These are phyloP conservation scores for Corbicula japonica DNA, from an alignment of 2,888 invertebrate species.

Conservation along the genomic window DNA sequence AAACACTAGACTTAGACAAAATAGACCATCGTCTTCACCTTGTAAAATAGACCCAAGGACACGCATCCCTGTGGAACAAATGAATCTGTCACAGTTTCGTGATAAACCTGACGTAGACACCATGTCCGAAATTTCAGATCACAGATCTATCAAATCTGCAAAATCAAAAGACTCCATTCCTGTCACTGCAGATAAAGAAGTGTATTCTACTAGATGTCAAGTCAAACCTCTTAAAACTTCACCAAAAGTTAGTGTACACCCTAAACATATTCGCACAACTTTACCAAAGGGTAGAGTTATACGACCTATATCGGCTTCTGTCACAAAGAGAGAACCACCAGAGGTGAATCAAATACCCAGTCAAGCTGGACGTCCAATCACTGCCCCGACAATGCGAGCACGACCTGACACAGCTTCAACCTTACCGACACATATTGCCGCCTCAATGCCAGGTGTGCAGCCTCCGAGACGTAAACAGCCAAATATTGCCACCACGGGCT, in stretches of 20 bases:
- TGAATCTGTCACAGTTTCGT: slow-evolving; percentile 74
- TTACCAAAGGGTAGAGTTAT: slow-evolving; percentile 80
- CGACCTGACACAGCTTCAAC: slow-evolving; percentile 69
- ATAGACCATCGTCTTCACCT: slow-evolving; percentile 84
- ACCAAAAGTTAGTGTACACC: slow-evolving; percentile 75
- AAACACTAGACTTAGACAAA: slow-evolving; percentile 48
- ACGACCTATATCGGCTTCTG: slow-evolving; percentile 80
- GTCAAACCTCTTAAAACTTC: slow-evolving; percentile 70
- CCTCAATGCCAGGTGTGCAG: slow-evolving; percentile 72
- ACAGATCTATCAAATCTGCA: slow-evolving; percentile 72
- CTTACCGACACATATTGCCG: slow-evolving; percentile 71
- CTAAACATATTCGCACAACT: slow-evolving; percentile 77
- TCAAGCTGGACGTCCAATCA: slow-evolving; percentile 69
- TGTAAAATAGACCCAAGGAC: slow-evolving; percentile 83
- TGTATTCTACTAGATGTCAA: slow-evolving; percentile 74
- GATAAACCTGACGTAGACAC: slow-evolving; percentile 65
- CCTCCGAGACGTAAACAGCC: slow-evolving; percentile 59
- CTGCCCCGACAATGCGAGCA: slow-evolving; percentile 66
- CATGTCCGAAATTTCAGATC: slow-evolving; percentile 75
- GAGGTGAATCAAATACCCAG: slow-evolving; percentile 21
- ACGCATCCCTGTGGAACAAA: slow-evolving; percentile 79
- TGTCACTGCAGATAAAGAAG: slow-evolving; percentile 72
- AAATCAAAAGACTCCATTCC: slow-evolving; percentile 68
- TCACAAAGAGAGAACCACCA: slow-evolving; percentile 63
- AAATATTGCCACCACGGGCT: slow-evolving; percentile 72